Base-by-base conservation (phyloP, 2,797 vertebrate species). In the Melanotaenia trifasciata region DNA sequence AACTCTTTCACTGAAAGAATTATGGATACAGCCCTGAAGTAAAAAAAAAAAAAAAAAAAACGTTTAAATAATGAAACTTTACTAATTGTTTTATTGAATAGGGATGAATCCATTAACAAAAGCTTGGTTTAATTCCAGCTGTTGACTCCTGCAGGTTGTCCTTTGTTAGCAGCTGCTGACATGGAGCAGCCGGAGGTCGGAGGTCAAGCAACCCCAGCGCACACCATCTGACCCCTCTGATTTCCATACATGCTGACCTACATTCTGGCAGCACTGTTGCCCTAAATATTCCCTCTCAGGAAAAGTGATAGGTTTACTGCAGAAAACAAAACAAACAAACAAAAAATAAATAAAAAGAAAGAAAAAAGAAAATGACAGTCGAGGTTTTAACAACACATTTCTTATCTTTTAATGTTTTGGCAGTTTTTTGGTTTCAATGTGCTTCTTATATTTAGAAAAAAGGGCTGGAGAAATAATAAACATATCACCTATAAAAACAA, bases 191-290 rank as follows among this genome's bases (percentile, higher is more conserved):
- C 28, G 67, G 70, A 80, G 80, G 84, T 90, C 92, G 92, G 78
- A 93, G 93, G 93, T 94, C 89, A 90, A 90, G 66, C 70, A 40
- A 32, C 87, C 78, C 81, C 54, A 67, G 80, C 89, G 72, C 69
- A 78, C 72, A 85, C 87, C 88, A 85, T 83, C 79, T 90, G 90
- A 92, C 90, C 87, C 74, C n/a, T 59, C 54, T 74, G 32, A 89
- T 85, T 90, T 84, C 62, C 90, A 82, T 86, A 64, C 60, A 53
- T 13, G 24, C 74, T 86, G 78, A 87, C 84, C 82, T 84, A 88
- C 65, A 86, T 89, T 40, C 60, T 70, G 20, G 3, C 45, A 30
- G 38, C 66, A 0, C 12, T 40, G 36, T 14, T 20, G 63, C 18
- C 54, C 26, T 24, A 30, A 45, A 22, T 1, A 60, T 1, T 20